Conservation (phyloP, 1,140 invertebrate genomes). For the Ceratitis capitata region DNA sequence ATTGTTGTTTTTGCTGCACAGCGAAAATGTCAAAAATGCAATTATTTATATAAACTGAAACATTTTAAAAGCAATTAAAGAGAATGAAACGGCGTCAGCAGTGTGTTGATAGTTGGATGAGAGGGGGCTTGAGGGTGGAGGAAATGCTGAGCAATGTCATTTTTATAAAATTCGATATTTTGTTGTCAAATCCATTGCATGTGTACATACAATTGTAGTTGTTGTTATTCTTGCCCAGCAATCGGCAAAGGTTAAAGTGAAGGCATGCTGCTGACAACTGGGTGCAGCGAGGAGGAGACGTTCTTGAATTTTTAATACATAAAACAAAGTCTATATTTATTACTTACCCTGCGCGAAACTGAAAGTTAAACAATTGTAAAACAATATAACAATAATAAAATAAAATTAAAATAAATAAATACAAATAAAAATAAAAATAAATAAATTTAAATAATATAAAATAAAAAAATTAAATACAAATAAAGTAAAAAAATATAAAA, state of each 20-base stretch:
- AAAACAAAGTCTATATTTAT: background rate
- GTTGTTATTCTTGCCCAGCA: background rate
- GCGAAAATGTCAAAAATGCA: slow-evolving; percentile 60
- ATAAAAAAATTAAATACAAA: too few species aligned
- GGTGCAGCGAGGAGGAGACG: background rate
- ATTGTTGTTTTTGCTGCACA: background rate
- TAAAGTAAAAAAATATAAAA: too few species aligned
- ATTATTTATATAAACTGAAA: slow-evolving; percentile 64
- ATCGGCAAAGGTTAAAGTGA: background rate
- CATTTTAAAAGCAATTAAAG: slow-evolving; percentile 65
- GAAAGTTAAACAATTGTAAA: too few species aligned
- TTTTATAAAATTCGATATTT: slow-evolving; percentile 37
- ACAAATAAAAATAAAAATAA: too few species aligned
- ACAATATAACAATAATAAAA: too few species aligned
- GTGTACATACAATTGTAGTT: background rate
- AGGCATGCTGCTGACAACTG: background rate
- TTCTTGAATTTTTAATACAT: background rate
- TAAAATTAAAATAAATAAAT: too few species aligned
- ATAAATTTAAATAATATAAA: too few species aligned
- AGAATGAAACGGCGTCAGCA: slow-evolving; percentile 64
- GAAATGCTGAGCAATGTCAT: background rate
- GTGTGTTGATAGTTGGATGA: slow-evolving; percentile 42
- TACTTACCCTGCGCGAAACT: too few species aligned
- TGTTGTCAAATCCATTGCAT: slow-evolving; percentile 21
- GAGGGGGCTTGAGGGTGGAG: background rate